Evolutionary conservation across 2,113 vertebrate genomes (phyloP).

Genomic region (Centropus bengalensis): DNA sequence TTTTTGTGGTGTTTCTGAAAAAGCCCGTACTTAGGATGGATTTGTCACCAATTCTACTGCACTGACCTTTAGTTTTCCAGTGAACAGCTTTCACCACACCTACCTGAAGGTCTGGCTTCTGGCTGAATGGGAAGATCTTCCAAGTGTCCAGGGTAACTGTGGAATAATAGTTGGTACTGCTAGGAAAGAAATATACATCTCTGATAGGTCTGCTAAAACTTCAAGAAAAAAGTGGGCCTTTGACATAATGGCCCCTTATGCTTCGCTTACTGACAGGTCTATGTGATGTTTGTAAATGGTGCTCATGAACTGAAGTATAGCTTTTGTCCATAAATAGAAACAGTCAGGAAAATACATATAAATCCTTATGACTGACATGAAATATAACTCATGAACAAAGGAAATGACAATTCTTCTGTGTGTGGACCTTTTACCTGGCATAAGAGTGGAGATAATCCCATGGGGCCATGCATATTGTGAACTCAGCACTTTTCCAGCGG

Average conservation of each 20-base stretch:
- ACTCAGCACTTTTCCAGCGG: neutral
- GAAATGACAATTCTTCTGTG: neutral
- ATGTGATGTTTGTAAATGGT: neutral
- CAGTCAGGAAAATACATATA: neutral
- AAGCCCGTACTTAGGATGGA: neutral
- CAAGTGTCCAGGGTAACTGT: neutral
- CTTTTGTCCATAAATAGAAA: neutral
- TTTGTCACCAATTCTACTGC: neutral
- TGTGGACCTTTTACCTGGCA: neutral
- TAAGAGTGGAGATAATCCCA: neutral
- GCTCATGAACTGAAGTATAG: neutral
- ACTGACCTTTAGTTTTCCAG: neutral
- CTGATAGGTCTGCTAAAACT: neutral
- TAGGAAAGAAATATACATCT: neutral
- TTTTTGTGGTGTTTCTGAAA: neutral
- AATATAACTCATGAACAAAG: neutral
- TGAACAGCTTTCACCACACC: neutral
- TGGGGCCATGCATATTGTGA: neutral
- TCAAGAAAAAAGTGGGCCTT: neutral
- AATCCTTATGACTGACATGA: neutral
- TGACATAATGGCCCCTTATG: rapidly evolving
- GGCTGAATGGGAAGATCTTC: neutral
- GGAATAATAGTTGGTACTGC: neutral
- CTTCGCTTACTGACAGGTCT: neutral
- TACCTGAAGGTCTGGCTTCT: neutral